These are phyloP conservation scores for Plagiodera versicolora DNA, from an alignment of 2,888 invertebrate genomes.

Conservation along the genomic window DNA sequence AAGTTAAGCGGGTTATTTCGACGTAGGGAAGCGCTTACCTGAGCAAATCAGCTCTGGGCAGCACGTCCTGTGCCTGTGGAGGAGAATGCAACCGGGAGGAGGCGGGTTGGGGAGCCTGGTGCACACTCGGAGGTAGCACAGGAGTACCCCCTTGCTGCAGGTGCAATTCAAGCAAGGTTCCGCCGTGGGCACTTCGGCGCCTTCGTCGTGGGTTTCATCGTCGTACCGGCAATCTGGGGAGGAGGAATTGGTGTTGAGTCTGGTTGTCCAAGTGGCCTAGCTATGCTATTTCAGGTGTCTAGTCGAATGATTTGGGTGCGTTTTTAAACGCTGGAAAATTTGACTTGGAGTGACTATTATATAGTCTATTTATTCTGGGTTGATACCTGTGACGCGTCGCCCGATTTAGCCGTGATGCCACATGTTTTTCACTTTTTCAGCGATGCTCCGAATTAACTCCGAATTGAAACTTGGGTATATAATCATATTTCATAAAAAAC, in stretches of 20 bases:
- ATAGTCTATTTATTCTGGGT: too few relatives aligned
- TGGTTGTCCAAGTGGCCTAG: too few relatives aligned
- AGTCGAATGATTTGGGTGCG: too few relatives aligned
- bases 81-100: conserved; percentile 71
- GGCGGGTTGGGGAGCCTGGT: conserved; percentile 74
- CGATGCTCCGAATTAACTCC: too few relatives aligned
- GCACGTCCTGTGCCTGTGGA: conserved; percentile 70
- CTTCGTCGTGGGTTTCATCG: conserved; percentile 68
- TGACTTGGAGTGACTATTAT: too few relatives aligned
- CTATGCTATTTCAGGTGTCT: too few relatives aligned
- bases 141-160: conserved; percentile 70
- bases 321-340: too few relatives aligned
- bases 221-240: conserved; percentile 72
- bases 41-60: conserved; percentile 79
- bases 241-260: background rate
- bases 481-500: too few relatives aligned
- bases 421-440: too few relatives aligned
- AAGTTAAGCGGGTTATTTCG: background rate
- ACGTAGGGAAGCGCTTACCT: conserved; percentile 53
- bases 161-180: conserved; percentile 80
- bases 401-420: too few relatives aligned
- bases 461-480: too few relatives aligned
- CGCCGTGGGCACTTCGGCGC: conserved; percentile 65
- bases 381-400: too few relatives aligned
- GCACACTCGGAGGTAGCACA: conserved; percentile 78